Conservation (phyloP, 2,797 vertebrate species). For the Mormyrus hasselquistii region DNA sequence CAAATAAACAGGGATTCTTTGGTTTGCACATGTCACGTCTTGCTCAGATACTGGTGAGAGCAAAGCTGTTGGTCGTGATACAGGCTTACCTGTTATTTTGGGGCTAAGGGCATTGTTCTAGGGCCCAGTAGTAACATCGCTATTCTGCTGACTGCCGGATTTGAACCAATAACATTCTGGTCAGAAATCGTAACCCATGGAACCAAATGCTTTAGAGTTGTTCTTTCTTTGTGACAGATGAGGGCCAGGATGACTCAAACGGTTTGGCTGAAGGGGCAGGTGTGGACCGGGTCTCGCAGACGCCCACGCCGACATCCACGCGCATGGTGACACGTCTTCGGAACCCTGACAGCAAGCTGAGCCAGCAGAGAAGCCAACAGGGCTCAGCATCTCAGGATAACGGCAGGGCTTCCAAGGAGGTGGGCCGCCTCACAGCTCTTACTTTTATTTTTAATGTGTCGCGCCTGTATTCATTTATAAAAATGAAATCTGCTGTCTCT, state of each 20-base stretch:
- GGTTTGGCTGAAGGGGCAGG: constrained; percentile 39
- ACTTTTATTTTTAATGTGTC: background rate
- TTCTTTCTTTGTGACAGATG: constrained; percentile 48
- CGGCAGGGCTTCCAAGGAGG: constrained; percentile 79
- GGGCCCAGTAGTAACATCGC: background rate
- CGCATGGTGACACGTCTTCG: constrained; percentile 74
- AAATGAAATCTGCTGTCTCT: background rate
- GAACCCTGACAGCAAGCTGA: constrained; percentile 80
- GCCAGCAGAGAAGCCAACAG: constrained; percentile 74
- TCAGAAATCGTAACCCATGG: background rate
- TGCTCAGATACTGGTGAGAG: background rate
- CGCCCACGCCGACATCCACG: constrained; percentile 54
- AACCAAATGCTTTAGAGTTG: background rate
- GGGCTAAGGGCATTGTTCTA: background rate
- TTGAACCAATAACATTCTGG: background rate
- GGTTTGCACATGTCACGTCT: background rate
- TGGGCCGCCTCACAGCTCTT: constrained; percentile 48
- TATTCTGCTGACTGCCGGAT: background rate
- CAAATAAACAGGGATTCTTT: background rate
- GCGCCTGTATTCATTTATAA: background rate
- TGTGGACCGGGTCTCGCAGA: constrained; percentile 46
- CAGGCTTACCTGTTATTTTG: background rate
- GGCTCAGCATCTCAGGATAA: constrained; percentile 68
- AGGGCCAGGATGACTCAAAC: constrained; percentile 64
- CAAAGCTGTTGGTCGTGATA: background rate